Evolutionary conservation across 2,888 invertebrate species (phyloP).

Genomic region (Drosophila histrio): DNA sequence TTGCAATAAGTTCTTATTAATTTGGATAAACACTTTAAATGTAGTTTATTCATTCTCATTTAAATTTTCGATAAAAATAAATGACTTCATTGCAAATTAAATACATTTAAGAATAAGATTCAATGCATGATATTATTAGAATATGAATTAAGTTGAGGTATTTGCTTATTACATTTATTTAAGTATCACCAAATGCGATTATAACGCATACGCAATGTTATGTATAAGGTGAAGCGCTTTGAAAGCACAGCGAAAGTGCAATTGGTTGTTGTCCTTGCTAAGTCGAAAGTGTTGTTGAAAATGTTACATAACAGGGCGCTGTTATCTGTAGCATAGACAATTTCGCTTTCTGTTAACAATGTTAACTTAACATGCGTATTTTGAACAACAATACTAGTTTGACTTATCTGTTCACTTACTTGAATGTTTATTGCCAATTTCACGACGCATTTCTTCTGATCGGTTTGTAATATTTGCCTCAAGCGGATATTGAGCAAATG

Average conservation of each 20-base stretch:
- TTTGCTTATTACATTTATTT: not conserved
- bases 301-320: conserved; percentile 21
- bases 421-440: conserved; percentile 89
- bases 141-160: too few relatives aligned
- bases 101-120: too few relatives aligned
- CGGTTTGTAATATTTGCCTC: conserved; percentile 85
- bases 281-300: conserved; percentile 31
- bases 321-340: not conserved
- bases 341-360: not conserved
- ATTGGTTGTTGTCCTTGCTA: conserved; percentile 53
- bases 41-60: not conserved
- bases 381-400: too few relatives aligned
- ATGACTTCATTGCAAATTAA: too few relatives aligned
- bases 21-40: not conserved
- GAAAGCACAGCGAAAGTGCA: conserved; percentile 22
- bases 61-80: not conserved
- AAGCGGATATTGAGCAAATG: conserved; percentile 82
- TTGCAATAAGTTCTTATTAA: not conserved
- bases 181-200: not conserved
- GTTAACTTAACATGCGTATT: too few relatives aligned
- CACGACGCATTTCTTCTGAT: conserved; percentile 87
- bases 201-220: not conserved
- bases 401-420: conserved; percentile 86
- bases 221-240: not conserved
- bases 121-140: too few relatives aligned